phyloP scores from a whole-genome alignment of 1,140 invertebrate species.

The Caenorhabditis elegans region WBcel235 BX284606.5:12107501-12108000 shows the following conservation, averaged over 20 bases:
- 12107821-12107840: neutral
- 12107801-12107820: neutral
- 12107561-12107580: neutral
- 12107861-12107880: too few relatives aligned
- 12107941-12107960: too few relatives aligned
- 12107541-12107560: slow-evolving; percentile 15
- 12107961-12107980: too few relatives aligned
- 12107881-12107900: too few relatives aligned
- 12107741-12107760: neutral
- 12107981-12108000: too few relatives aligned
- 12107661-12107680: neutral
- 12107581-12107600: neutral
- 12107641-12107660: neutral
- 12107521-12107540: neutral
- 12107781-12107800: neutral
- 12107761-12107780: slow-evolving; percentile 3
- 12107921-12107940: too few relatives aligned
- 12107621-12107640: neutral
- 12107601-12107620: neutral
- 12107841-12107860: too few relatives aligned
- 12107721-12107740: neutral
- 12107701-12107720: neutral
- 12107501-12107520: neutral
- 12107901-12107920: too few relatives aligned
- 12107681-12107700: neutral